Evolutionary conservation across 2,888 invertebrate genomes (phyloP).

Genomic region (Cephus runcator): DNA sequence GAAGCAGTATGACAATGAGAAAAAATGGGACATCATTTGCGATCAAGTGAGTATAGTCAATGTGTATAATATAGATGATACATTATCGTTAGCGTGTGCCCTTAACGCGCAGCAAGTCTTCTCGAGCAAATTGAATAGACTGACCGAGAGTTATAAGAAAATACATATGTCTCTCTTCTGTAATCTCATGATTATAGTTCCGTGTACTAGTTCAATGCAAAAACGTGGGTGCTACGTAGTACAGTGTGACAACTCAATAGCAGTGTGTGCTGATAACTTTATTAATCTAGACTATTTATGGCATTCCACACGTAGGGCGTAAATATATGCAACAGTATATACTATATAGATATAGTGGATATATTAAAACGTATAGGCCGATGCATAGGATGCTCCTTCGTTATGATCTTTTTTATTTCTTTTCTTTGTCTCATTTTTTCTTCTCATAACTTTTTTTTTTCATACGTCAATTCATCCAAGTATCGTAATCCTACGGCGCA

Average conservation of each 20-base stretch:
- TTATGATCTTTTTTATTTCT: not conserved
- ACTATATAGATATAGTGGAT: not conserved
- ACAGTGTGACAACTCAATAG: not conserved
- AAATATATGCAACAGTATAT: not conserved
- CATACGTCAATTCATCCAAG: too few species aligned
- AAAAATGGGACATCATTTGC: slow-evolving; percentile 99
- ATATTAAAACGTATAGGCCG: not conserved
- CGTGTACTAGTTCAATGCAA: not conserved
- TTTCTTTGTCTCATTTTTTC: not conserved
- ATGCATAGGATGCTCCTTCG: not conserved
- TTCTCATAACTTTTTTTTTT: not conserved
- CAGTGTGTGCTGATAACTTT: not conserved
- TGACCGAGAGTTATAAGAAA: not conserved
- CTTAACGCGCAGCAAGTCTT: not conserved
- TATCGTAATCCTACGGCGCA: too few species aligned
- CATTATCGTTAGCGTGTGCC: not conserved
- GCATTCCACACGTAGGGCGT: not conserved
- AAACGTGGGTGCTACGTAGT: not conserved
- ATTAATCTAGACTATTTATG: not conserved
- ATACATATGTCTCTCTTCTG: not conserved
- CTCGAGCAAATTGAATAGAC: not conserved
- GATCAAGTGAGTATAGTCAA: slow-evolving; percentile 81
- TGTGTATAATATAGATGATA: not conserved
- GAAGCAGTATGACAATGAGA: slow-evolving; percentile 95
- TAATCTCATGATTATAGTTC: not conserved